Percentiles rank a stretch among this genome's conserved stretches.
These are phyloP conservation scores for Parotocinclus haroldoi DNA, from an alignment of 2,797 vertebrate genomes.

Conservation along the genomic window DNA sequence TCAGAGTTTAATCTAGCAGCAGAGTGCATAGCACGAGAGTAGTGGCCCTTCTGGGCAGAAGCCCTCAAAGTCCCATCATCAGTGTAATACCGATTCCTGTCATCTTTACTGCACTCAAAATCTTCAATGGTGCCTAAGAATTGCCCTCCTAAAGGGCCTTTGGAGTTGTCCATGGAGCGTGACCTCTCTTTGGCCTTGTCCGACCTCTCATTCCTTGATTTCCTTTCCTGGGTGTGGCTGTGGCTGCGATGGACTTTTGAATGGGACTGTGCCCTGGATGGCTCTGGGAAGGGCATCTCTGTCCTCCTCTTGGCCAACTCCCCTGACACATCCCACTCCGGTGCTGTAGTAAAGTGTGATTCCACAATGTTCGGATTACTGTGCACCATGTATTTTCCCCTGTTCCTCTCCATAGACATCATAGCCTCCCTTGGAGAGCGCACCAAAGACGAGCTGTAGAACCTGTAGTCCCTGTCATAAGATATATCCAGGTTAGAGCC, in stretches of 20 bases:
- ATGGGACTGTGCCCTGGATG: slow-evolving; percentile 90
- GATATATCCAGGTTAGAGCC: slow-evolving; percentile 83
- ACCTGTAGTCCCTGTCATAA: slow-evolving; percentile 85
- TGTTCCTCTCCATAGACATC: slow-evolving; percentile 86
- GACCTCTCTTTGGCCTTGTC: slow-evolving; percentile 96
- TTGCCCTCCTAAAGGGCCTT: slow-evolving; percentile 83
- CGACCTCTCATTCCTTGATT: slow-evolving; percentile 89
- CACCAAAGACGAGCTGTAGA: slow-evolving; percentile 85
- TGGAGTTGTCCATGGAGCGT: slow-evolving; percentile 97
- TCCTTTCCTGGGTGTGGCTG: slow-evolving; percentile 96
- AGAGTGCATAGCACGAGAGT: slow-evolving; percentile 80
- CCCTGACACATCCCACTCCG: slow-evolving; percentile 97
- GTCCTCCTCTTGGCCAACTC: slow-evolving; percentile 94
- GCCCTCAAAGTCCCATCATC: slow-evolving; percentile 90
- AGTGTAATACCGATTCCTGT: slow-evolving; percentile 86
- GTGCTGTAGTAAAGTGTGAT: slow-evolving; percentile 86
- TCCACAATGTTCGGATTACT: slow-evolving; percentile 91
- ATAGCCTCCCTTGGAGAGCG: slow-evolving; percentile 89
- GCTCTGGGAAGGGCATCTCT: slow-evolving; percentile 97
- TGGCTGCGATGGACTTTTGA: slow-evolving; percentile 98
- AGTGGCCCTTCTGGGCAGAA: slow-evolving; percentile 76
- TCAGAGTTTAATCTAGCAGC: slow-evolving; percentile 78
- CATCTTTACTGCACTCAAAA: slow-evolving; percentile 81
- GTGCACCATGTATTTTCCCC: slow-evolving; percentile 85
- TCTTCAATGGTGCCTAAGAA: slow-evolving; percentile 85